Conservation (phyloP, 2,797 vertebrate species). For the Cyclura pinguis region DNA sequence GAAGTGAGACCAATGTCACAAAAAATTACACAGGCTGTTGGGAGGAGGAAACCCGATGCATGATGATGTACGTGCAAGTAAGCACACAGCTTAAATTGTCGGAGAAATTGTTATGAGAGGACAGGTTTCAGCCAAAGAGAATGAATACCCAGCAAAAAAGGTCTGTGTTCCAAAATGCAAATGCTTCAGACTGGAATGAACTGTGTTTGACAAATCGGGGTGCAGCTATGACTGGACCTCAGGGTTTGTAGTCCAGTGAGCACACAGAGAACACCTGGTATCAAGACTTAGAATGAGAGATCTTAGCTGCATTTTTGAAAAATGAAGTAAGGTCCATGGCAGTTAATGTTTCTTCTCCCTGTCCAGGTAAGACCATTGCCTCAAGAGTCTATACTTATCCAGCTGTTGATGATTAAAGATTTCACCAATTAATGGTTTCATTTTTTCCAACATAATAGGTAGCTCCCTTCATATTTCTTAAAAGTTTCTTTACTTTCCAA, state of each 20-base stretch:
- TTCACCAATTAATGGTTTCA: not conserved
- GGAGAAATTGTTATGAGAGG: not conserved
- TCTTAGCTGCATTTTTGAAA: not conserved
- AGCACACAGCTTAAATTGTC: not conserved
- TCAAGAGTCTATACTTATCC: not conserved
- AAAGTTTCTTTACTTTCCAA: too few species aligned
- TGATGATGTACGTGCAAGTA: not conserved
- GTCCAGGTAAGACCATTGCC: not conserved
- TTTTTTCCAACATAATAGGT: not conserved
- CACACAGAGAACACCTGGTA: not conserved
- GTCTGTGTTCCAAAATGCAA: not conserved
- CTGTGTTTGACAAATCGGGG: not conserved
- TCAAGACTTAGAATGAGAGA: not conserved
- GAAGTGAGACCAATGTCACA: constrained; percentile 4
- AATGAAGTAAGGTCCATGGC: not conserved
- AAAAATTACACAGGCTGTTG: not conserved
- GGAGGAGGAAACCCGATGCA: not conserved
- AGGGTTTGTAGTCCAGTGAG: not conserved
- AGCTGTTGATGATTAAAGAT: not conserved
- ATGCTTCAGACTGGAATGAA: not conserved
- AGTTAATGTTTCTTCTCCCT: not conserved
- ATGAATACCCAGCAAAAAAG: not conserved
- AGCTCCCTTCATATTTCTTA: too few species aligned
- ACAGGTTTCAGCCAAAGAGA: not conserved
- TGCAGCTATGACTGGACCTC: not conserved